Conservation (phyloP, 2,113 vertebrate species). For the Glaucidium brasilianum region DNA sequence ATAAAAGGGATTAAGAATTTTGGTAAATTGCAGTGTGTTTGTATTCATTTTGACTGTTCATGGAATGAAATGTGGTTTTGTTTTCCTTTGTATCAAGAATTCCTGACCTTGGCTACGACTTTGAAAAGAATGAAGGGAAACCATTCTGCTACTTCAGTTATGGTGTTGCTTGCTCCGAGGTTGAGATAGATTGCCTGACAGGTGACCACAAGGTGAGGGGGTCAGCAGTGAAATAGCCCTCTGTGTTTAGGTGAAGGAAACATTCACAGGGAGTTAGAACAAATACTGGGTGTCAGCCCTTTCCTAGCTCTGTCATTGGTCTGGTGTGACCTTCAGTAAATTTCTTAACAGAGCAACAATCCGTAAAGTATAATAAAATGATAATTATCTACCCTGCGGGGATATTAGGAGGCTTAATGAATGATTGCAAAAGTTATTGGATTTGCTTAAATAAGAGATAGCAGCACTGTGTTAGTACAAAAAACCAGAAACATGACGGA, state of each 20-base stretch:
- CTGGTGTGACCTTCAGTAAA: conserved; percentile 20
- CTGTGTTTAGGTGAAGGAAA: not conserved
- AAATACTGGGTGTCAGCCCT: not conserved
- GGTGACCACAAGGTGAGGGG: conserved; percentile 89
- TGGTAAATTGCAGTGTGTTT: not conserved
- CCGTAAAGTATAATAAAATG: not conserved
- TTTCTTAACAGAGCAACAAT: conserved; percentile 26
- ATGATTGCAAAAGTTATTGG: conserved; percentile 6
- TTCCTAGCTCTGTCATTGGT: conserved; percentile 46
- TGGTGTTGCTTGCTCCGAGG: conserved; percentile 90
- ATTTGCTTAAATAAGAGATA: conserved; percentile 25
- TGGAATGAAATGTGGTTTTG: not conserved
- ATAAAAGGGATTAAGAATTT: not conserved
- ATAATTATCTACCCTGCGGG: not conserved
- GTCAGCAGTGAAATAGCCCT: not conserved
- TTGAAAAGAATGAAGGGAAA: conserved; percentile 84
- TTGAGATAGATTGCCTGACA: conserved; percentile 95
- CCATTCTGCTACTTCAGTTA: conserved; percentile 88
- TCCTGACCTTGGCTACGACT: conserved; percentile 85
- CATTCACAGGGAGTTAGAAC: not conserved
- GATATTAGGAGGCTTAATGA: not conserved
- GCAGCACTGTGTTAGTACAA: not conserved
- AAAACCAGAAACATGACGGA: not conserved
- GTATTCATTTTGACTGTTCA: not conserved
- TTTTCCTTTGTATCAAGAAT: conserved; percentile 71